Conservation (phyloP, 2,797 vertebrate genomes). For the Artibeus jamaicensis region DNA sequence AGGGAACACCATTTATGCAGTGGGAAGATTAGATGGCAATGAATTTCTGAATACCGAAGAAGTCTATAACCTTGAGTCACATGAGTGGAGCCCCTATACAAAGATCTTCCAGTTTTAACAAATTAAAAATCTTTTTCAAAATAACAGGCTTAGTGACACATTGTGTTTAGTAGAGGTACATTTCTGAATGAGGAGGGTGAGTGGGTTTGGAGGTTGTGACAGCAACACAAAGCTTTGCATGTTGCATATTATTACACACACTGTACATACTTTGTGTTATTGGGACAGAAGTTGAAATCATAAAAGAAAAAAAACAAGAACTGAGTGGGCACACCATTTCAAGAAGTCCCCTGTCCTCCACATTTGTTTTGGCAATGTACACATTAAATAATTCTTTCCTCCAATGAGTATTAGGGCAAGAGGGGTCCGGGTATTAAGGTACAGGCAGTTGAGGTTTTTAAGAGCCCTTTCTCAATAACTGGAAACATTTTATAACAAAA, state of each 20-base stretch:
- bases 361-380: slow-evolving; percentile 81
- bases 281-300: slow-evolving; percentile 75
- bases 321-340: slow-evolving; percentile 78
- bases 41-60: slow-evolving; percentile 97
- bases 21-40: slow-evolving; percentile 98
- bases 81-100: slow-evolving; percentile 94
- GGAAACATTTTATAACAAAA: slow-evolving; percentile 88
- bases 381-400: slow-evolving; percentile 72
- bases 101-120: slow-evolving; percentile 85
- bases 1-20: slow-evolving; percentile 89
- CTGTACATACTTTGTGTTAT: slow-evolving; percentile 85
- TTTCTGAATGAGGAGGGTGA: slow-evolving; percentile 88
- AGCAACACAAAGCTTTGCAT: slow-evolving; percentile 92
- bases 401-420: slow-evolving; percentile 64
- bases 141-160: slow-evolving; percentile 99
- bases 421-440: slow-evolving; percentile 62
- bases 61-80: slow-evolving; percentile 90
- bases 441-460: slow-evolving; percentile 68
- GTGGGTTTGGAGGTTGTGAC: slow-evolving; percentile 88
- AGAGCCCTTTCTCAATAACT: slow-evolving; percentile 84
- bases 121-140: slow-evolving; percentile 86
- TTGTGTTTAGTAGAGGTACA: slow-evolving; percentile 91
- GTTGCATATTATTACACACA: slow-evolving; percentile 86
- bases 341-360: slow-evolving; percentile 77
- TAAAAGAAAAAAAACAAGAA: slow-evolving; percentile 76